Conservation (phyloP, 2,113 vertebrate species). For the Myotis lucifugus region DNA sequence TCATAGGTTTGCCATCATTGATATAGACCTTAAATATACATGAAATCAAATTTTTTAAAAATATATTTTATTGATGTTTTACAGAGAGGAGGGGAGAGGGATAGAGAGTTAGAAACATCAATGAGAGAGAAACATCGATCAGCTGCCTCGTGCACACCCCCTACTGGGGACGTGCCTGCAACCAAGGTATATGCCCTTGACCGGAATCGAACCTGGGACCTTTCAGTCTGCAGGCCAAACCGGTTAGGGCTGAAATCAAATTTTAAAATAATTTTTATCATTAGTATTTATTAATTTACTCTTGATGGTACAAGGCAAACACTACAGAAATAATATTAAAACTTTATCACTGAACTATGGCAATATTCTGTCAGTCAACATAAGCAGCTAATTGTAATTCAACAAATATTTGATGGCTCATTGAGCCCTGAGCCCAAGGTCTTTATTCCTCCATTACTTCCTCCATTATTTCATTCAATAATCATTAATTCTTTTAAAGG, state of each 20-base stretch:
- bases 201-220: too few relatives aligned
- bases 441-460: neutral
- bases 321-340: slow-evolving; percentile 11
- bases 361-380: slow-evolving; percentile 11
- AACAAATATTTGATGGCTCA: neutral
- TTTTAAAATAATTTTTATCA: slow-evolving; percentile 19
- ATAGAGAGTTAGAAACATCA: too few relatives aligned
- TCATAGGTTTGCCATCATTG: too few relatives aligned
- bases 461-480: slow-evolving; percentile 6
- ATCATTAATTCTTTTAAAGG: slow-evolving; percentile 3
- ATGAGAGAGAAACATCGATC: too few relatives aligned
- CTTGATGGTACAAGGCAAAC: neutral
- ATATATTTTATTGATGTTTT: neutral
- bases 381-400: neutral
- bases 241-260: neutral
- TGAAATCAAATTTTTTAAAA: slow-evolving; percentile 22
- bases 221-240: too few relatives aligned
- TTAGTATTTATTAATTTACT: slow-evolving; percentile 55
- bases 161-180: too few relatives aligned
- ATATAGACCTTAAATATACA: neutral
- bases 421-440: neutral
- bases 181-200: too few relatives aligned
- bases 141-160: too few relatives aligned
- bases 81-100: too few relatives aligned
- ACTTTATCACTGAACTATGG: neutral